Conservation (phyloP, 2,113 vertebrate species). For the Pterocles gutturalis region DNA sequence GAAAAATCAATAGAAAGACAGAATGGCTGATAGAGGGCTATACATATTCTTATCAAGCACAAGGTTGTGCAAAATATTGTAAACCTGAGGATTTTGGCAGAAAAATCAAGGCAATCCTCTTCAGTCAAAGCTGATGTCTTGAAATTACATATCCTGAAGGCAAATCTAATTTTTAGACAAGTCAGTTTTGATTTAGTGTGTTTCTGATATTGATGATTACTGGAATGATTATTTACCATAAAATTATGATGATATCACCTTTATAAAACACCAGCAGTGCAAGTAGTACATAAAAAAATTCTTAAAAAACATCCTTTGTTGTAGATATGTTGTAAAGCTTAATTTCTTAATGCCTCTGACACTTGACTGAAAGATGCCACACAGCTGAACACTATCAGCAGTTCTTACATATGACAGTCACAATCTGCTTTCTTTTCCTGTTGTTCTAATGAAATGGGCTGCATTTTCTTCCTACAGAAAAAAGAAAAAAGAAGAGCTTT, state of each 20-base stretch:
- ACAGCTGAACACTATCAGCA: background rate
- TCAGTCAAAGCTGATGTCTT: background rate
- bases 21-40: background rate
- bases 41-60: background rate
- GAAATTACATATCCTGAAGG: background rate
- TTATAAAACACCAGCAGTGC: background rate
- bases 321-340: background rate
- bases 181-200: background rate
- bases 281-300: background rate
- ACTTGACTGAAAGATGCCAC: background rate
- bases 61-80: background rate
- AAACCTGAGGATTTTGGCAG: background rate
- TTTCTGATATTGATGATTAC: background rate
- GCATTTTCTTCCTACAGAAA: conserved; percentile 34
- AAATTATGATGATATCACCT: background rate
- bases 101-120: background rate
- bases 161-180: background rate
- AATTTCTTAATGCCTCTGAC: background rate
- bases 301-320: background rate
- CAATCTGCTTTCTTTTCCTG: background rate
- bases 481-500: conserved; percentile 11
- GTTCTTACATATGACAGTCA: background rate
- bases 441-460: background rate
- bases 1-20: background rate
- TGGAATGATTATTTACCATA: background rate